Percentiles rank a stretch among this genome's conserved stretches.
phyloP scores from a whole-genome alignment of 2,113 vertebrate species.

The Dolichallabes microphthalmus region DNA sequence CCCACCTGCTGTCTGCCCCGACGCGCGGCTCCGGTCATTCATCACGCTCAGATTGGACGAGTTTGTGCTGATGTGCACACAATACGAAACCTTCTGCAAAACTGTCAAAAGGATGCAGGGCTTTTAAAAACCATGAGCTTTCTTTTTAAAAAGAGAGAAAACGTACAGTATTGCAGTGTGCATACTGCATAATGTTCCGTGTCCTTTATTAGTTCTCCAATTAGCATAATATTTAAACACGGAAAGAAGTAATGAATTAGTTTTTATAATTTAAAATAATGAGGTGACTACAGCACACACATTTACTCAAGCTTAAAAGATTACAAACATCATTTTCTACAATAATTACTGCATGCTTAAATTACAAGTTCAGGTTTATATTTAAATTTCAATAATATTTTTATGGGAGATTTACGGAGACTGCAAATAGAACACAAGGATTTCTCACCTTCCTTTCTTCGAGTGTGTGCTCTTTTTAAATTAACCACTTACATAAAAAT shows the following conservation, averaged over 20 bases:
- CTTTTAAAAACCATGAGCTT: not conserved
- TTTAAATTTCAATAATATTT: not conserved
- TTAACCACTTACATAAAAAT: not conserved
- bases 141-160: not conserved
- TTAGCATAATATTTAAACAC: not conserved
- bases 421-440: not conserved
- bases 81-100: too few species aligned
- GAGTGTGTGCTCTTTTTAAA: not conserved
- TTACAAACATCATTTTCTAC: not conserved
- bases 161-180: too few species aligned
- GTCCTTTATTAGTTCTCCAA: not conserved
- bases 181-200: not conserved
- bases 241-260: not conserved
- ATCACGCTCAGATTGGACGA: not conserved
- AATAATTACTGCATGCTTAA: not conserved
- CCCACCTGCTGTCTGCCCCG: conserved; percentile 9
- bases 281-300: not conserved
- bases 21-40: not conserved
- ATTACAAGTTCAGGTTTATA: not conserved
- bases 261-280: not conserved
- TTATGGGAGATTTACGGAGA: not conserved
- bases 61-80: not conserved
- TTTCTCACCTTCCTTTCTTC: not conserved
- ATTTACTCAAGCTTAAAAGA: not conserved
- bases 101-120: too few species aligned